A percentile compares a stretch with the other conserved stretches of the same genome.
These are phyloP conservation scores for Notarius lentiginosus DNA, from an alignment of 2,113 vertebrate genomes.

Conservation along the genomic window DNA sequence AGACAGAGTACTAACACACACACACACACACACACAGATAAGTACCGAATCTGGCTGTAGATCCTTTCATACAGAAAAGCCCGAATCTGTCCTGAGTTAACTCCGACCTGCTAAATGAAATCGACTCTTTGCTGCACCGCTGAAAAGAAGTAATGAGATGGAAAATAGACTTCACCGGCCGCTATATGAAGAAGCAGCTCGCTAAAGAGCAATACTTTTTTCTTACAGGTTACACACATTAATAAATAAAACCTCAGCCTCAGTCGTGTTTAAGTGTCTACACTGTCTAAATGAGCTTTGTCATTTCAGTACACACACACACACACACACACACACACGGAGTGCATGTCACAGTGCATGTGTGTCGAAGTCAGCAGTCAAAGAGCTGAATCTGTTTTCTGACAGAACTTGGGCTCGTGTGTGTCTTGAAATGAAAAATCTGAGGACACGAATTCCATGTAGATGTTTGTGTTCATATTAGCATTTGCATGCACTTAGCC, in stretches of 20 bases:
- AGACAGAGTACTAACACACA: background rate
- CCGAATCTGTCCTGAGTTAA: conserved; percentile 3
- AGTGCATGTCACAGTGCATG: background rate
- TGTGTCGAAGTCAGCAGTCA: too few relatives aligned
- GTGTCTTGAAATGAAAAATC: too few relatives aligned
- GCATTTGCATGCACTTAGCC: background rate
- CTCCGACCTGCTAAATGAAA: conserved; percentile 20
- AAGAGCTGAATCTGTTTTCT: too few relatives aligned
- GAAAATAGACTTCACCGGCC: conserved; percentile 7
- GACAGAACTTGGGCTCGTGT: too few relatives aligned
- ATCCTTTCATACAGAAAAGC: background rate
- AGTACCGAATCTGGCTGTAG: conserved; percentile 9
- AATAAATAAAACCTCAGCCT: background rate
- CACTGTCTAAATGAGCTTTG: background rate
- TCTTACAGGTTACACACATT: background rate
- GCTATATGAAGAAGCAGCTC: background rate
- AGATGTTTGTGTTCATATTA: background rate
- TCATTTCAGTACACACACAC: background rate
- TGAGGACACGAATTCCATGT: background rate
- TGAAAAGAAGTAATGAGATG: conserved; percentile 20
- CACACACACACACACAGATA: background rate
- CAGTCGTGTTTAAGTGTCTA: background rate
- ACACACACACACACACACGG: background rate
- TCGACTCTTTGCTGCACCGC: background rate
- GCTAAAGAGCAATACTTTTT: background rate